Base-by-base conservation (phyloP, 2,113 vertebrate species). In the Channa maculata region DNA sequence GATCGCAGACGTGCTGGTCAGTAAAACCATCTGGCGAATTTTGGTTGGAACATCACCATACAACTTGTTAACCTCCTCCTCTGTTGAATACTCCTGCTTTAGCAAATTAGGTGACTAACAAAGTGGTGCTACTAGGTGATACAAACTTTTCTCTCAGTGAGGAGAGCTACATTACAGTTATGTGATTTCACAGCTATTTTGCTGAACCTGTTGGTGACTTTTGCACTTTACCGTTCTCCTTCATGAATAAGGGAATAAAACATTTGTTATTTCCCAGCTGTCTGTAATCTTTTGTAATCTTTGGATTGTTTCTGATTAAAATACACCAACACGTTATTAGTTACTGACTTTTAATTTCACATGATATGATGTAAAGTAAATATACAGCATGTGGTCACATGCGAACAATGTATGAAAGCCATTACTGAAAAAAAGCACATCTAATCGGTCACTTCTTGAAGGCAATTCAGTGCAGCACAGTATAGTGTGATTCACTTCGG, bases 191-290 rank as follows among this genome's bases (percentile, higher is more conserved):
- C 62, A 53, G 13, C 10, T 65, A 72, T 46, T 73, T 12, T 75
- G 65, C 52, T 81, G 74, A 83, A 83, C 77, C 64, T 82, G 77
- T 89, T 77, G 80, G 83, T 73, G 70, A 87, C 75, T 85, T 81
- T 88, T 92, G 93, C 93, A 94, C 92, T 94, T 94, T 94, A 94
- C 72, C 79, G 75, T 88, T 81, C 86, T 89, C 68, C 64, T 69
- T 43, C 78, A 65, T 78, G 59, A 66, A 88, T 68, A 77, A 80
- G 86, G 79, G 81, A 80, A 75, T 75, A 91, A 90, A 85, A 90
- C 86, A 90, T 65, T 14, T 73, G 49, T 76, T 43, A 41, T 63
- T 54, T 75, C 65, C 54, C 37, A 81, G 75, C 63, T 37, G 8
- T 55, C 43, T 44, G 46, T 14, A 15, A 48, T 49, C 8, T 24